Evolutionary conservation across 1,140 invertebrate species (phyloP).

Genomic region (Platyscapa corneri): DNA sequence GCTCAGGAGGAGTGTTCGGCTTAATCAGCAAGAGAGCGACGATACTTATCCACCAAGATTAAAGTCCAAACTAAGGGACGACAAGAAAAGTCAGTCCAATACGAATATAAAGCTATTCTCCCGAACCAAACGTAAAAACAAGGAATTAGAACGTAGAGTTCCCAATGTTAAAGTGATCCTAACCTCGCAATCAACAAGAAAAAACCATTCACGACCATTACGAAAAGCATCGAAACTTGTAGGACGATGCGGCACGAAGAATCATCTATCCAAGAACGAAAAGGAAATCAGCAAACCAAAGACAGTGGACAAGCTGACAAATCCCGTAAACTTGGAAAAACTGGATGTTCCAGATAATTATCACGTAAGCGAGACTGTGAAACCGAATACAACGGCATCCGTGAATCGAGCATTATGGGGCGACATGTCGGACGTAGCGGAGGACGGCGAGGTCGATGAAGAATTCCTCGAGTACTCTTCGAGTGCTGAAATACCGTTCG

Average conservation of each 20-base stretch:
- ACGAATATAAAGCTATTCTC: constrained; percentile 55
- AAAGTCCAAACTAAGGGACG: constrained; percentile 48
- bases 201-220: constrained; percentile 55
- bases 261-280: constrained; percentile 38
- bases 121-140: constrained; percentile 62
- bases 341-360: constrained; percentile 18
- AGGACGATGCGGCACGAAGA: constrained; percentile 51
- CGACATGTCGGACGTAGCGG: constrained; percentile 70
- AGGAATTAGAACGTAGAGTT: constrained; percentile 61
- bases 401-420: constrained; percentile 71
- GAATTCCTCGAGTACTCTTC: constrained; percentile 64
- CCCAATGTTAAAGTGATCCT: constrained; percentile 56
- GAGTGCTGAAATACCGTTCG: constrained; percentile 72
- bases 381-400: constrained; percentile 55
- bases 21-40: constrained; percentile 68
- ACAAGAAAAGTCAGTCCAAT: constrained; percentile 54
- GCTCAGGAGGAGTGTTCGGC: constrained; percentile 66
- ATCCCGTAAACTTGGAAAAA: constrained; percentile 45
- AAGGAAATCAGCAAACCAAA: constrained; percentile 47
- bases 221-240: constrained; percentile 58
- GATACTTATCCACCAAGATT: constrained; percentile 47
- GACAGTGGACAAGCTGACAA: constrained; percentile 49
- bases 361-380: constrained; percentile 49
- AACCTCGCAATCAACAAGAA: constrained; percentile 48
- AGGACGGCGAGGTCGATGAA: constrained; percentile 57